A percentile compares a stretch with the other conserved stretches of the same genome.
phyloP scores from a whole-genome alignment of 1,140 invertebrate species.

The Eupeodes corollae region DNA sequence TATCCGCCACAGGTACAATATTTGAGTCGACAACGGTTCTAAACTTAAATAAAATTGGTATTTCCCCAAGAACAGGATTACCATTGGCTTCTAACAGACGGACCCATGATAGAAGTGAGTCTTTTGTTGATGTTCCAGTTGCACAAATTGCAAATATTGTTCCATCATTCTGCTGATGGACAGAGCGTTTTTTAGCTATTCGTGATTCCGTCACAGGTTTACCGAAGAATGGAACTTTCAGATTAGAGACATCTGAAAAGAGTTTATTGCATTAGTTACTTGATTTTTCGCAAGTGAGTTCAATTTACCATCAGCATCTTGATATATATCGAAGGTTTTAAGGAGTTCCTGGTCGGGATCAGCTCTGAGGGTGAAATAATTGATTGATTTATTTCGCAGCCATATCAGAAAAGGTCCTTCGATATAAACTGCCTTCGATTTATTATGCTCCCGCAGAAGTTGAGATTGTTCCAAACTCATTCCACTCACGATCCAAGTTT shows the following conservation, averaged over 20 bases:
- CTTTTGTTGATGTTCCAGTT: constrained; percentile 76
- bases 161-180: constrained; percentile 92
- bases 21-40: constrained; percentile 28
- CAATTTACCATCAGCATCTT: constrained; percentile 45
- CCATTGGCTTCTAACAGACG: constrained; percentile 63
- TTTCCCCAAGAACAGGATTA: constrained; percentile 59
- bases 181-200: constrained; percentile 42
- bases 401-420: constrained; percentile 81
- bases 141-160: constrained; percentile 76
- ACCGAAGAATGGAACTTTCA: constrained; percentile 49
- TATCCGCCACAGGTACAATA: constrained; percentile 15
- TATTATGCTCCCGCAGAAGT: constrained; percentile 58
- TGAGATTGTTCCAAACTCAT: constrained; percentile 68
- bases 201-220: constrained; percentile 34
- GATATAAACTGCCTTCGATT: constrained; percentile 64
- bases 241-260: constrained; percentile 54
- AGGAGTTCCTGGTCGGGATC: constrained; percentile 42
- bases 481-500: constrained; percentile 89
- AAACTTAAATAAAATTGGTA: constrained; percentile 71
- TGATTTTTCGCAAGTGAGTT: background rate
- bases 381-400: constrained; percentile 58
- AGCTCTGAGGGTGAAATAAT: constrained; percentile 76
- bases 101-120: constrained; percentile 88
- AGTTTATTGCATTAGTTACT: background rate
- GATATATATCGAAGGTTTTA: constrained; percentile 17